These are phyloP conservation scores for Ephestia elutella DNA, from an alignment of 1,140 invertebrate genomes.

Conservation along the genomic window DNA sequence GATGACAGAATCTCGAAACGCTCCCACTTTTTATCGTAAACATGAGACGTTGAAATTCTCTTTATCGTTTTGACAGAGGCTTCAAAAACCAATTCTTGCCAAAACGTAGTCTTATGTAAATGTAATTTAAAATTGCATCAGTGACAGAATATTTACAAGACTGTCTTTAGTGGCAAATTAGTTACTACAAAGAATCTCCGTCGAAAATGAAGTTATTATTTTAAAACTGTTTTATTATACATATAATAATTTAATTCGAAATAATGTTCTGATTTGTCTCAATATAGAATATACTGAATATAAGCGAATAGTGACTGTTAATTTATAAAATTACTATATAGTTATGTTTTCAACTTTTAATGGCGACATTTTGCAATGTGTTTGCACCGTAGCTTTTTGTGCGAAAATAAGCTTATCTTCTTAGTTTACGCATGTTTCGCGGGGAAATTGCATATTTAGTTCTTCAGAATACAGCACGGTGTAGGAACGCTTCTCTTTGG, in stretches of 20 bases:
- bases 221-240: slow-evolving; percentile 5
- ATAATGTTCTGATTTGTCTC: neutral
- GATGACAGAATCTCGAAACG: slow-evolving; percentile 13
- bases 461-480: neutral
- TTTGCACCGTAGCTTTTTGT: too few relatives aligned
- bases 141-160: slow-evolving; percentile 25
- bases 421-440: too few relatives aligned
- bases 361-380: too few relatives aligned
- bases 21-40: slow-evolving; percentile 21
- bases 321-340: too few relatives aligned
- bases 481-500: neutral
- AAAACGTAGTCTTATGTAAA: slow-evolving; percentile 21
- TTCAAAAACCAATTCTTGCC: slow-evolving; percentile 34
- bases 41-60: neutral
- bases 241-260: slow-evolving; percentile 5
- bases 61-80: slow-evolving; percentile 20
- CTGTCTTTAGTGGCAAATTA: slow-evolving; percentile 38
- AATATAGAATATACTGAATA: neutral
- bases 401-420: too few relatives aligned
- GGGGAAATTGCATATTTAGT: too few relatives aligned
- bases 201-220: too few relatives aligned
- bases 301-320: too few relatives aligned
- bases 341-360: too few relatives aligned
- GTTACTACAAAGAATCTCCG: slow-evolving; percentile 24
- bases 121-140: slow-evolving; percentile 20